Base-by-base conservation (phyloP, 2,888 invertebrate genomes). In the Cosmia pyralina region DNA sequence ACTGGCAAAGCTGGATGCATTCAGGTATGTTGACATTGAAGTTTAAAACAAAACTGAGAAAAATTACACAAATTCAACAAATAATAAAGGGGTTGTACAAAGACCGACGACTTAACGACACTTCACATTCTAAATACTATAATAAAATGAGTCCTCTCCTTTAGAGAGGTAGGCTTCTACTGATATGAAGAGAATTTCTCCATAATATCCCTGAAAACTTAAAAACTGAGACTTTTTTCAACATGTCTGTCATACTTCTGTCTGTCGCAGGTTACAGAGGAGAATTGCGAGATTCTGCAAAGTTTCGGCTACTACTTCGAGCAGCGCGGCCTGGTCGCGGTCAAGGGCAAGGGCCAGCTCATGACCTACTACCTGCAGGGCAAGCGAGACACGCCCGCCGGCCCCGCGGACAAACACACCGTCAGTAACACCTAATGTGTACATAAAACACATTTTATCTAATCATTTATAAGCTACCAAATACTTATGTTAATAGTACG, bases 301-400 rank as follows among this genome's bases (percentile, higher is more conserved):
- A 97, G 97, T 67, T 99, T 98, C 91, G 99, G 99, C 1, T 99
- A 98, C 94, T 98, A 97, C 81, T 99, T 99, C 93, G 98, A 98
- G 92, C 99, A 99, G 91, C 97, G 99, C 4, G 99, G 99, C 8
- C 96, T 99, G 77, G 99, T 99, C 19, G 98, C 98, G 58, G 99
- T 99, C 62, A 99, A 99, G 94, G 99, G 99, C 85, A 99, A 99
- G 95, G 99, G 99, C 19, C 98, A 99, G 92, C 97, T 99, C 74
- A 98, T 99, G 97, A 99, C 99, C 2, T 99, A 98, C 94, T 99
- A 99, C 92, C 96, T 99, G 83, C 96, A 97, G 91, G 98, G 97
- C 84, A 96, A 96, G 90, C 93, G 94, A 7, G 93, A 93, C 78
- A 77, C 85, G 4, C 84, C 88, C 76, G 74, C 80, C 58, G 75